Base-by-base conservation (phyloP, 2,113 vertebrate species). In the Tapirus terrestris region DNA sequence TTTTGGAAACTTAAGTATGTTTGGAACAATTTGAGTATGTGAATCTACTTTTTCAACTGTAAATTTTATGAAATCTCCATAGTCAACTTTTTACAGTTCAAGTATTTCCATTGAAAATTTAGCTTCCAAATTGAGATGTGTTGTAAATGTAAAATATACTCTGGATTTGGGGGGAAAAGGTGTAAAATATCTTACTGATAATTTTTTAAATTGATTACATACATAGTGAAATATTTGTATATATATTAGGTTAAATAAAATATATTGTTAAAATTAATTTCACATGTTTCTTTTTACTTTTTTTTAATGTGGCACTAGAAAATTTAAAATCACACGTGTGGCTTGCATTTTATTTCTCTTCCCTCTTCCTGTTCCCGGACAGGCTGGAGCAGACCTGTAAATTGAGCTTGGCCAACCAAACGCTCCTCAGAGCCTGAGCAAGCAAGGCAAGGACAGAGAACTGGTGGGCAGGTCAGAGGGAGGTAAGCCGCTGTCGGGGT, bases 1-100 rank as follows among this genome's bases (percentile, higher is more conserved):
- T 90, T 97, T 43, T 86, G 33, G 76, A 95, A 77, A 65, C 7
- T 29, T 80, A 89, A 81, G 25, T 76, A 61, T 60, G n/a, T 75
- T 27, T 39, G 51, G 51, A 60, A 65, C 20, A 95, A 77, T 53
- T 76, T 68, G 27, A 23, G 31, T 51, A 77, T 45, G 4, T n/a
- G 18, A 73, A 91, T 17, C 36, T 60, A 61, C 33, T 87, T 65
- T 85, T 92, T 61, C 70, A 89, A 91, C 61, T 72, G 1, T 92
- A 51, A 67, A 72, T 91, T 88, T 83, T 91, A 87, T 27, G 21
- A 65, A 83, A 72, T 23, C 27, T 43, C 61, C 5, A 31, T n/a
- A 91, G 31, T 87, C 88, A 88, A 61, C 61, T 56, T 68, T 87
- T 61, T 84, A 51, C 11, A 73, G n/a, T 80, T 53, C 31, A 88